Percentiles rank a stretch among this genome's conserved stretches.
phyloP scores from a whole-genome alignment of 2,797 vertebrate species.

The Anabas testudineus region DNA sequence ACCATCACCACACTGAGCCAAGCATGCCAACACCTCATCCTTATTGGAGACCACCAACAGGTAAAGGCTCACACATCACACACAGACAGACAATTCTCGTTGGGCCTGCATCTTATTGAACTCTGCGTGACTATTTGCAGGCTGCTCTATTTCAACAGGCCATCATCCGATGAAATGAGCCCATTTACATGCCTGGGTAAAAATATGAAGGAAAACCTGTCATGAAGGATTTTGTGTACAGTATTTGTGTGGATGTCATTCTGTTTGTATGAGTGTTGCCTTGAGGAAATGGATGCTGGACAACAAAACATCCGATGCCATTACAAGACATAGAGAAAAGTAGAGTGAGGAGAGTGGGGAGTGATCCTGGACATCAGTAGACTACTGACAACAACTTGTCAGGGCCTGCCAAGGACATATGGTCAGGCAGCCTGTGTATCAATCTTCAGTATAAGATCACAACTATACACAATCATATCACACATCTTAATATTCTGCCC shows the following conservation, averaged over 20 bases:
- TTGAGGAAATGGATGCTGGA: slow-evolving; percentile 15
- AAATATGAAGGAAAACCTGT: slow-evolving; percentile 13
- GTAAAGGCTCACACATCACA: slow-evolving; percentile 69
- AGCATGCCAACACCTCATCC: slow-evolving; percentile 93
- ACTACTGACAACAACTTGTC: slow-evolving; percentile 62
- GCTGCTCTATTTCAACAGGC: slow-evolving; percentile 4
- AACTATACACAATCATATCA: slow-evolving; percentile 51
- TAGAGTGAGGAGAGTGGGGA: slow-evolving; percentile 35
- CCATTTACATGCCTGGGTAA: slow-evolving; percentile 1
- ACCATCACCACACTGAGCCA: slow-evolving; percentile 91
- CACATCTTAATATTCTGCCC: slow-evolving; percentile 60
- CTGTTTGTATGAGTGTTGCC: slow-evolving; percentile 14
- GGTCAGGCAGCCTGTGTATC: slow-evolving; percentile 69
- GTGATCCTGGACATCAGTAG: slow-evolving; percentile 57
- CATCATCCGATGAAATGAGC: slow-evolving; percentile 1
- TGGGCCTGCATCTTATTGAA: slow-evolving; percentile 4
- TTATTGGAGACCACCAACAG: slow-evolving; percentile 98
- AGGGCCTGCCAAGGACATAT: slow-evolving; percentile 72
- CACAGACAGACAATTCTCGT: background rate
- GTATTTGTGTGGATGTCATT: slow-evolving; percentile 16
- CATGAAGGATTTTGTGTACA: slow-evolving; percentile 16
- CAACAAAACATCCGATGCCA: slow-evolving; percentile 6
- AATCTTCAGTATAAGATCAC: slow-evolving; percentile 60
- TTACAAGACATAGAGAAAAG: slow-evolving; percentile 39
- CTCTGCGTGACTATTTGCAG: background rate